Percentiles rank a stretch among this genome's conserved stretches.
phyloP scores from a whole-genome alignment of 92 coral and sea anemone genomes.

The Epizoanthus ramosus region DNA sequence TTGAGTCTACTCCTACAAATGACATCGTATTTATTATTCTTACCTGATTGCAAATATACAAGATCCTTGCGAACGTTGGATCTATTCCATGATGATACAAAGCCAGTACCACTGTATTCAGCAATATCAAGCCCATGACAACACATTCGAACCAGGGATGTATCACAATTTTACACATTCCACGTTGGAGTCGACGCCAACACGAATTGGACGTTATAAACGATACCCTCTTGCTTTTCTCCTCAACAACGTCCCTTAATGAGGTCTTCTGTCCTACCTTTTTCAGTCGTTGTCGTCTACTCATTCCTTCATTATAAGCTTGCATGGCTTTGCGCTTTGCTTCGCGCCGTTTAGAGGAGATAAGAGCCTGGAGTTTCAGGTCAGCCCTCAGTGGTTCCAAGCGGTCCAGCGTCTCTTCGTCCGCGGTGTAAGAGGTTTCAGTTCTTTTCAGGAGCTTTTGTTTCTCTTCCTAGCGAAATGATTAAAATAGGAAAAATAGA shows the following conservation, averaged over 20 bases:
- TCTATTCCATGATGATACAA: slow-evolving; percentile 75
- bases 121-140: slow-evolving; percentile 66
- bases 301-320: neutral
- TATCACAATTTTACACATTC: slow-evolving; percentile 49
- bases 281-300: slow-evolving; percentile 5
- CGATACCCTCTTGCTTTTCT: slow-evolving; percentile 12
- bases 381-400: slow-evolving; percentile 58
- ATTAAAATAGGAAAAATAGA: neutral
- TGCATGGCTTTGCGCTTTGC: neutral
- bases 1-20: no score
- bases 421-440: slow-evolving; percentile 72
- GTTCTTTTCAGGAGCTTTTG: slow-evolving; percentile 66
- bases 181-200: slow-evolving; percentile 29
- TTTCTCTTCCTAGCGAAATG: slow-evolving; percentile 53
- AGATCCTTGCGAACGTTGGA: slow-evolving; percentile 54
- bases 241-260: slow-evolving; percentile 2
- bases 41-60: slow-evolving; percentile 74
- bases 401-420: slow-evolving; percentile 56
- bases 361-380: slow-evolving; percentile 4
- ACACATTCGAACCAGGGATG: slow-evolving; percentile 68
- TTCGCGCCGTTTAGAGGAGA: slow-evolving; percentile 13
- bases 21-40: neutral
- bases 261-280: slow-evolving; percentile 20
- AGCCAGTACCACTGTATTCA: slow-evolving; percentile 81
- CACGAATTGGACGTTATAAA: neutral